Conservation (phyloP, 2,113 vertebrate genomes). For the Canis aureus region DNA sequence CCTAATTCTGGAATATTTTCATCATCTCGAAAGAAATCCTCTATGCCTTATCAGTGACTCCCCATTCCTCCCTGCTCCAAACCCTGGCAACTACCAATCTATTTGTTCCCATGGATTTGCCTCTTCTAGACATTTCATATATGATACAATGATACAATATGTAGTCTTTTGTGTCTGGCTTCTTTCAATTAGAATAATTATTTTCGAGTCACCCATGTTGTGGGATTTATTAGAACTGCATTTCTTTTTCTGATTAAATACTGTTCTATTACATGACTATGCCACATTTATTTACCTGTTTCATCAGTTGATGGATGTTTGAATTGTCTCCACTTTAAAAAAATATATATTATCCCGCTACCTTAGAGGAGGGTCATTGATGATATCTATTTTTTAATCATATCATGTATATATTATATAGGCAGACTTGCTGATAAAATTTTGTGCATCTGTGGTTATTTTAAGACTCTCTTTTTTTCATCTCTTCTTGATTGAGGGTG, state of each 20-base stretch:
- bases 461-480: not conserved
- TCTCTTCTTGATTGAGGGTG: not conserved
- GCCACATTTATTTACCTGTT: not conserved
- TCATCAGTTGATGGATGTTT: not conserved
- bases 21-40: not conserved
- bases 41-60: not conserved
- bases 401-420: not conserved
- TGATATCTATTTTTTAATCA: not conserved
- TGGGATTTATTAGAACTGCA: not conserved
- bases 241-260: not conserved
- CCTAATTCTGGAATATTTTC: not conserved
- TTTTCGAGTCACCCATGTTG: not conserved
- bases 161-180: not conserved
- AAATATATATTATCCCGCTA: not conserved
- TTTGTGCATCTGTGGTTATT: not conserved
- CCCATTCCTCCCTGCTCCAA: not conserved
- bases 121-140: not conserved
- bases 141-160: not conserved
- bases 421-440: not conserved
- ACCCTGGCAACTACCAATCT: not conserved
- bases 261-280: not conserved
- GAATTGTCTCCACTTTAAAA: not conserved
- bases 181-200: conserved; percentile 8
- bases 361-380: not conserved
- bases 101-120: not conserved